Evolutionary conservation across 2,797 vertebrate species (phyloP), one percentile per base, ranked within the genome.

Genomic region (Argyrosomus regius): DNA sequence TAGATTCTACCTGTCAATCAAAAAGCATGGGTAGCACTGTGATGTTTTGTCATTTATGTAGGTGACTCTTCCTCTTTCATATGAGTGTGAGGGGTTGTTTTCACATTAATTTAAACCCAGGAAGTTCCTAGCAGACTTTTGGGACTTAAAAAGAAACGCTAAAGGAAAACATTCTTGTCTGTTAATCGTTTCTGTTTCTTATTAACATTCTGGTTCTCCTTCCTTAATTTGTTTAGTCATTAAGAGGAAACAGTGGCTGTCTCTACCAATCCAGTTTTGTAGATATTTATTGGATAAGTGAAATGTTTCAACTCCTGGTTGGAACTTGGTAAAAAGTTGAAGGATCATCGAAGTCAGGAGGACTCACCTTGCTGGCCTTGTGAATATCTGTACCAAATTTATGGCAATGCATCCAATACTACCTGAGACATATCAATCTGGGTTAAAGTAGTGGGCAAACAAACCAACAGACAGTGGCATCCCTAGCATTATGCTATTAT

Each of bases 351-450:
- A 31, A 9, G 13, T 18, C 16, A 18, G 8, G 28, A 9, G 6
- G 26, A 5, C 3, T 58, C 3, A 20, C 20, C 31, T 13, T 59
- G 17, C 5, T 0, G 12, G 0, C 3, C 13, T 0, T 12, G 6
- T 60, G 11, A 8, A n/a, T 41, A n/a, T 41, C 35, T 41, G 6
- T 16, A 16, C n/a, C 59, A 43, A 8, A 24, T 24, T 43, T 18
- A 61, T 7, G 11, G 10, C 35, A 41, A 41, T 39, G 18, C 58
- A 14, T 59, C 11, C 10, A 7, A 3, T 35, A 12, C 1, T 5
- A 35, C 28, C 17, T 3, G 4, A 39, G 57, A 59, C 39, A 3
- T 20, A 6, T 59, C 18, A 20, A 5, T 39, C 17, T 58, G 16
- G 7, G 16, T 13, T 31, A 7, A 31, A 57, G 26, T 10, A 7